A percentile compares a stretch with the other conserved stretches of the same genome.
Evolutionary conservation across 2,888 invertebrate genomes (phyloP).

Genomic region (Callosobruchus maculatus): DNA sequence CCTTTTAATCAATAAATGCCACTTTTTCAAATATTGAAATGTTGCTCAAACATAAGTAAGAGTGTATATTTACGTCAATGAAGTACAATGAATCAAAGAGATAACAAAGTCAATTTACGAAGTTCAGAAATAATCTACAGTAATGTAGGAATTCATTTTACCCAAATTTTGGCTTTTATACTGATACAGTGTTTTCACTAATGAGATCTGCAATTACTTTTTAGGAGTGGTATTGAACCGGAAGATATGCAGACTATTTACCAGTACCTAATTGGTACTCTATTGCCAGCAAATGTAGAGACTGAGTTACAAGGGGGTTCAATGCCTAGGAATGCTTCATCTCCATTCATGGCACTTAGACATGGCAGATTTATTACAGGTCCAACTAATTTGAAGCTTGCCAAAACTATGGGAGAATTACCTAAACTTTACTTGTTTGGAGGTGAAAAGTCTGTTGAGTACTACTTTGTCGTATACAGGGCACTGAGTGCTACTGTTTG

Average conservation of each 20-base stretch:
- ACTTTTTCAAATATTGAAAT: too few species aligned
- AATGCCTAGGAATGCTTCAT: conserved; percentile 52
- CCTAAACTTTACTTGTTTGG: conserved; percentile 68
- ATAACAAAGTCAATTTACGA: too few species aligned
- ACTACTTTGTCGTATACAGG: conserved; percentile 79
- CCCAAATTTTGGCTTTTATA: too few species aligned
- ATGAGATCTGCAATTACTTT: conserved; percentile 9
- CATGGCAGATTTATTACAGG: conserved; percentile 68
- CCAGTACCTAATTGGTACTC: conserved; percentile 75
- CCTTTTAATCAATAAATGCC: too few species aligned
- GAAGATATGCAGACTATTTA: conserved; percentile 86
- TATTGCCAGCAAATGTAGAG: conserved; percentile 74
- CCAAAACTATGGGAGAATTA: conserved; percentile 55
- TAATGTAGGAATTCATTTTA: too few species aligned
- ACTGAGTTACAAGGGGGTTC: conserved; percentile 70
- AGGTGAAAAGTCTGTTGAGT: conserved; percentile 56
- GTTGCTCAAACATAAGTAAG: too few species aligned
- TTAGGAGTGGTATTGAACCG: conserved; percentile 81
- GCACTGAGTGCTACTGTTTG: conserved; percentile 83
- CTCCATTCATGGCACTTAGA: conserved; percentile 52
- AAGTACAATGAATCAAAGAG: too few species aligned
- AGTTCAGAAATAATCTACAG: too few species aligned
- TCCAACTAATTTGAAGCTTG: conserved; percentile 57
- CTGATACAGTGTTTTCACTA: too few species aligned
- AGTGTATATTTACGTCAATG: too few species aligned